These are phyloP conservation scores for Caretta caretta DNA, from an alignment of 2,113 vertebrate genomes.

Conservation along the genomic window DNA sequence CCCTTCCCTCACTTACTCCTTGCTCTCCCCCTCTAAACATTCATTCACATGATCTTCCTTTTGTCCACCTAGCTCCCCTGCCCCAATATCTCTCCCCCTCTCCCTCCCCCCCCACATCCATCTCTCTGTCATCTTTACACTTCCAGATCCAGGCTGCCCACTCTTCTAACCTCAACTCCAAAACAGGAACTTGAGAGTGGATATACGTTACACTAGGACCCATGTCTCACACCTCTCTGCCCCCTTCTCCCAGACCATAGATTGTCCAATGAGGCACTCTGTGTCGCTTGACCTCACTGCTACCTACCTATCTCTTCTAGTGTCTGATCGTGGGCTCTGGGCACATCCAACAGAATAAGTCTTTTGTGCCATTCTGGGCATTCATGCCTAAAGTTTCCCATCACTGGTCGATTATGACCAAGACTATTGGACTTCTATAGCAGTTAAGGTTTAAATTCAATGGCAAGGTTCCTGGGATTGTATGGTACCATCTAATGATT, in stretches of 20 bases:
- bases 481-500: background rate
- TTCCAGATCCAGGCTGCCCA: background rate
- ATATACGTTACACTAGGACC: background rate
- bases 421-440: background rate
- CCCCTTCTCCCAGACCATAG: background rate
- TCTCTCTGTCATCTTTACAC: background rate
- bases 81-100: background rate
- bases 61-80: background rate
- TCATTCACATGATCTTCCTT: fast-evolving
- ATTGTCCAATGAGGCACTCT: background rate
- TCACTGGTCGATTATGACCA: background rate
- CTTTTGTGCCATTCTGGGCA: background rate
- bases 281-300: background rate
- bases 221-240: fast-evolving
- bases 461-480: background rate
- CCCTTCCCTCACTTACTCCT: background rate
- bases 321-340: background rate
- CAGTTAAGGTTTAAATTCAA: background rate
- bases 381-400: too few species aligned
- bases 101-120: too few species aligned
- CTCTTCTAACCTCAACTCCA: background rate
- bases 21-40: fast-evolving
- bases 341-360: background rate
- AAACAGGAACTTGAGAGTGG: background rate
- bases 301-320: background rate